Conservation (phyloP, 2,888 invertebrate genomes). For the Chorisops tibialis region DNA sequence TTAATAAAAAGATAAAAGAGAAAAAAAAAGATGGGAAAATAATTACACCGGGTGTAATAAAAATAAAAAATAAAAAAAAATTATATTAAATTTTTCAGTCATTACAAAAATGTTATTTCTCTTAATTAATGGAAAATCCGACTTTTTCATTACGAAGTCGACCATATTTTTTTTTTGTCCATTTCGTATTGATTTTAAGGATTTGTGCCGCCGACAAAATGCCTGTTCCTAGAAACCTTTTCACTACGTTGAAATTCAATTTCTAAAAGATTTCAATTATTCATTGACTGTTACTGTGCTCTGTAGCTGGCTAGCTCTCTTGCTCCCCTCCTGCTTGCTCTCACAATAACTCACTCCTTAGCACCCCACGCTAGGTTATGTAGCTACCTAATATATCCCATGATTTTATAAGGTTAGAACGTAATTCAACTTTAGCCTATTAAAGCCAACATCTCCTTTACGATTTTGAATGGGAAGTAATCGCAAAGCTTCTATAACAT, state of each 20-base stretch:
- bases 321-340: too few relatives aligned
- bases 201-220: slow-evolving; percentile 14
- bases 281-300: slow-evolving; percentile 13
- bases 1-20: too few relatives aligned
- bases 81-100: too few relatives aligned
- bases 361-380: too few relatives aligned
- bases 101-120: too few relatives aligned
- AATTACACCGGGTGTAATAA: too few relatives aligned
- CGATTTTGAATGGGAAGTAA: slow-evolving; percentile 21
- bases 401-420: slow-evolving; percentile 11
- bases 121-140: too few relatives aligned
- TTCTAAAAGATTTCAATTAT: slow-evolving; percentile 26
- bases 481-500: slow-evolving; percentile 14
- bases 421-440: slow-evolving; percentile 24
- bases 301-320: not conserved
- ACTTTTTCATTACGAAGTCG: too few relatives aligned
- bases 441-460: slow-evolving; percentile 21
- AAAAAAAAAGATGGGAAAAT: too few relatives aligned
- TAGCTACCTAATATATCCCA: not conserved
- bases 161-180: not conserved
- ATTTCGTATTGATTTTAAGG: slow-evolving; percentile 14
- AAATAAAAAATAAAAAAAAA: too few relatives aligned
- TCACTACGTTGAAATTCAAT: slow-evolving; percentile 22
- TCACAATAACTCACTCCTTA: too few relatives aligned
- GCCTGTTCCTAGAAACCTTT: slow-evolving; percentile 3